Conservation (phyloP, 2,888 invertebrate genomes). For the Resseliella maxima region DNA sequence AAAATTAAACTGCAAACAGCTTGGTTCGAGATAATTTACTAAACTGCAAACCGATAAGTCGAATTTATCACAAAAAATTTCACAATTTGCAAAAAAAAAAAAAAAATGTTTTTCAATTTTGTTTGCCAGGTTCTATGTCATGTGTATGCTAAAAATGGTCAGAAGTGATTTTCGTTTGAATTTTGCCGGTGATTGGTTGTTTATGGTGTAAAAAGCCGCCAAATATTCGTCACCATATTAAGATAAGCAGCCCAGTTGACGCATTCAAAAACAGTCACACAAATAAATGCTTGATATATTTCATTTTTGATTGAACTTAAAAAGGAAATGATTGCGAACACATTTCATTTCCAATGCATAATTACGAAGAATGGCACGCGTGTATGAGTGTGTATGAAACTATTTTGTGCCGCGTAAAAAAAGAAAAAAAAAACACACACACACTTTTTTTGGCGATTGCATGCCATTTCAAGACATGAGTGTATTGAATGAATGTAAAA, state of each 20-base stretch:
- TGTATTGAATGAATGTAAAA: conserved; percentile 40
- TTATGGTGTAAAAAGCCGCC: conserved; percentile 1
- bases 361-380: not conserved
- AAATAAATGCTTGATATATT: not conserved
- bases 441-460: conserved; percentile 9
- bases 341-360: not conserved
- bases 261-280: not conserved
- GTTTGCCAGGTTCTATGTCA: not conserved
- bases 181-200: not conserved
- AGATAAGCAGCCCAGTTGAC: not conserved
- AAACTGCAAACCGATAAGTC: not conserved
- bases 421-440: not conserved
- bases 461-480: not conserved
- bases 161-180: conserved; percentile 13
- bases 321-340: not conserved
- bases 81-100: not conserved
- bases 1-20: too few relatives aligned
- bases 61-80: too few relatives aligned
- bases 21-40: not conserved
- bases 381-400: not conserved
- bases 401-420: not conserved
- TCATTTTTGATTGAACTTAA: not conserved
- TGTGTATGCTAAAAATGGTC: not conserved
- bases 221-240: conserved; percentile 31
- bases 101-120: not conserved